These are phyloP conservation scores for Beris morrisii DNA, from an alignment of 2,888 invertebrate species.

Conservation along the genomic window DNA sequence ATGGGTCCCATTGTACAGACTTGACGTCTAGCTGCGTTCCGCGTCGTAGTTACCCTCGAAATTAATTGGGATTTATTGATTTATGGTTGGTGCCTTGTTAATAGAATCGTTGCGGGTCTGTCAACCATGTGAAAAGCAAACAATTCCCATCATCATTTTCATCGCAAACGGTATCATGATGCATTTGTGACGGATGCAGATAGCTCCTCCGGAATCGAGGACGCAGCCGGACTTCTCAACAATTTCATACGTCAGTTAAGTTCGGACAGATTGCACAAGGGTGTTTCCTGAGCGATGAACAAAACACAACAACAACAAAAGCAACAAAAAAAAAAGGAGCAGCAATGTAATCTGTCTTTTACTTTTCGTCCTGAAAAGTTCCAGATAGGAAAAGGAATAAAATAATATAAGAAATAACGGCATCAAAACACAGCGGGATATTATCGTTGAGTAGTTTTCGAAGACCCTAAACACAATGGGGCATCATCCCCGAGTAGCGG, in stretches of 20 bases:
- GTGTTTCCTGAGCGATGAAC: background rate
- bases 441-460: conserved; percentile 31
- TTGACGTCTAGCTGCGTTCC: background rate
- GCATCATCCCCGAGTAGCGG: too few species aligned
- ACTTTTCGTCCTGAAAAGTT: background rate
- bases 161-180: conserved; percentile 2
- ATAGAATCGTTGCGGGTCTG: conserved; percentile 37
- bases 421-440: conserved; percentile 28
- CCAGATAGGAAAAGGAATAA: background rate
- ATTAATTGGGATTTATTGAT: conserved; percentile 39
- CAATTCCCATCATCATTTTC: conserved; percentile 31
- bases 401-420: background rate
- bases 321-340: background rate
- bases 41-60: conserved; percentile 7
- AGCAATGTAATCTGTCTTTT: background rate
- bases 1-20: background rate
- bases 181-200: conserved; percentile 10
- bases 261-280: conserved; percentile 3
- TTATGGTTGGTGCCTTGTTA: conserved; percentile 36
- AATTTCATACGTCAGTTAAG: conserved; percentile 8
- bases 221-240: background rate
- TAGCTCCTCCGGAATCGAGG: background rate
- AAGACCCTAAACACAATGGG: conserved; percentile 8
- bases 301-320: background rate
- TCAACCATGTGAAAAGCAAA: conserved; percentile 38